phyloP scores from a whole-genome alignment of 2,113 vertebrate species.

The Notiomystis cincta region DNA sequence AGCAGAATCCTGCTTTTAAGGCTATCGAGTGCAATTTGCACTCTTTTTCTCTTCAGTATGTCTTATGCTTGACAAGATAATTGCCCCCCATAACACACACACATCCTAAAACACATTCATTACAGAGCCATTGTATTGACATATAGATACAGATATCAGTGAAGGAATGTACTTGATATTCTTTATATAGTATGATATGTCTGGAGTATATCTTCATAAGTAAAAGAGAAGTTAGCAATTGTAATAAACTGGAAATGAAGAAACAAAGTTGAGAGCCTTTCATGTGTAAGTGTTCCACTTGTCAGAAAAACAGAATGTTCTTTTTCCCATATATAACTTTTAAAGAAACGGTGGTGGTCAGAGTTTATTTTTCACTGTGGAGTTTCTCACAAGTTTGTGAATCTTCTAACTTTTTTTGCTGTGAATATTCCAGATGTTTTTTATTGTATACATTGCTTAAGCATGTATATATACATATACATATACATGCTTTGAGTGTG shows the following conservation, averaged over 20 bases:
- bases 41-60: constrained; percentile 37
- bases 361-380: neutral
- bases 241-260: neutral
- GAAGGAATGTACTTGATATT: constrained; percentile 20
- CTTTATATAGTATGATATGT: neutral
- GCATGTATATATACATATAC: fast-evolving
- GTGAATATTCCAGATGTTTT: neutral
- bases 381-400: neutral
- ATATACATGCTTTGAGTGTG: neutral
- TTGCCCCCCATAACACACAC: constrained; percentile 21
- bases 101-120: constrained; percentile 37
- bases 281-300: neutral
- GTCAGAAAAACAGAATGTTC: neutral
- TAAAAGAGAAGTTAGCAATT: neutral
- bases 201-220: neutral
- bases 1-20: constrained; percentile 47
- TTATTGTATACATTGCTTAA: neutral
- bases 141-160: constrained; percentile 40
- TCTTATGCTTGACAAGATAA: constrained; percentile 45
- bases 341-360: neutral
- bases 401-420: neutral
- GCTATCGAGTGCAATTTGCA: constrained; percentile 45
- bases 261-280: neutral
- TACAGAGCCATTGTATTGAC: constrained; percentile 46
- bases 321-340: neutral